Base-by-base conservation (phyloP, 1,140 invertebrate genomes). In the Polypedilum pembai region DNA sequence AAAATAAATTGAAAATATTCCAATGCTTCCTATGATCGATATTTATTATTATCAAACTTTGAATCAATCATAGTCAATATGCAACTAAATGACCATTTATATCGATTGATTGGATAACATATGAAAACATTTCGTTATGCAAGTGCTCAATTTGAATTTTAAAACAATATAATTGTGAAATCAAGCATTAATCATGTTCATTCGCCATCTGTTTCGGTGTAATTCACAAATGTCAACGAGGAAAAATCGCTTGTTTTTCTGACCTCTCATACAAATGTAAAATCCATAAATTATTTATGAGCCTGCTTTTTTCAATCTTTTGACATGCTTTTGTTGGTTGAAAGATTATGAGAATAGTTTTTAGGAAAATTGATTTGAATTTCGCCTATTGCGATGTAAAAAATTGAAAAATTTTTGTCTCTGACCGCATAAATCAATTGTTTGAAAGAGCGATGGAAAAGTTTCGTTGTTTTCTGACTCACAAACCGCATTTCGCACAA, bases 101-200 rank as follows among this genome's bases (percentile, higher is more conserved):
- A 3, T 33, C 24, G 24, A 33, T 33, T 33, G 24, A 33, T 33
- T 33, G 24, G 5, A 33, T 5, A 33, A 33, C 24, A 33, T 33
- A 33, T 33, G 24, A 33, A 33, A 33, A 33, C 5, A 33, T 33
- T 33, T 5, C 24, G 24, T 33, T 1, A 33, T 33, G 24, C 24
- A 1, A 33, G 5, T 33, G 1, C 24, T 33, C 24, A 33, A 33
- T 33, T 33, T 33, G 24, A 33, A 33, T 3, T 33, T 33, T 33
- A 33, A 33, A 33, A 33, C 24, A 33, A 33, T 33, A 33, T 33
- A 33, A 33, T 8, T 18, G 17, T 69, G 65, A 69, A 69, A 69
- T 69, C 65, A 69, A 69, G 65, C 65, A 69, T 69, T 69, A 69
- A 69, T 69, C 65, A 69, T 69, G 20, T 20, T 69, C 65, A 18